Conservation (phyloP, 2,797 vertebrate genomes). For the Rousettus madagascariensis region DNA sequence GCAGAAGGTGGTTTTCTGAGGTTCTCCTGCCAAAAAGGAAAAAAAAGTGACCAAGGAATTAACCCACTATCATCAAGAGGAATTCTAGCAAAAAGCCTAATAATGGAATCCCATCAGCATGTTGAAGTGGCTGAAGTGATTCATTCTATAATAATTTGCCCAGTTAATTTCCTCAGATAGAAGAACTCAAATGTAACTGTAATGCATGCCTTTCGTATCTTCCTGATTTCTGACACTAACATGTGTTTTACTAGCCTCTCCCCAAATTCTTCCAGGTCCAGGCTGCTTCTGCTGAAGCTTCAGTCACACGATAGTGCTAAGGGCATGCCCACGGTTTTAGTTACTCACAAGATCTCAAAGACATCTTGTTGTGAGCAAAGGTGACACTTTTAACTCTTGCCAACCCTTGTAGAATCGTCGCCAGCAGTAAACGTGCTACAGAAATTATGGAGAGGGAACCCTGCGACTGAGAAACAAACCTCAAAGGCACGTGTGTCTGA, state of each 20-base stretch:
- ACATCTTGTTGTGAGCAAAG: not conserved
- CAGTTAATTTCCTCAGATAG: not conserved
- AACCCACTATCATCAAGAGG: not conserved
- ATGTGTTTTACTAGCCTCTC: not conserved
- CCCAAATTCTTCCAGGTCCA: not conserved
- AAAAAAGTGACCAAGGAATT: not conserved
- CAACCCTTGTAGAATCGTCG: not conserved
- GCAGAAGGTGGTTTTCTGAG: not conserved
- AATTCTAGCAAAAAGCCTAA: not conserved
- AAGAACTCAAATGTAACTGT: not conserved
- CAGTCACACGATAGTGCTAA: not conserved
- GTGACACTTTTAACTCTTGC: not conserved
- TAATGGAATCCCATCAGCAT: not conserved
- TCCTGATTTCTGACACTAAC: not conserved
- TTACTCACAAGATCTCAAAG: not conserved
- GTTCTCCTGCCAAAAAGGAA: not conserved
- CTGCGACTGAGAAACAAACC: not conserved
- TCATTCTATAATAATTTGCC: not conserved
- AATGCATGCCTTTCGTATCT: not conserved
- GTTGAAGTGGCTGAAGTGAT: not conserved
- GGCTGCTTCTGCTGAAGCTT: slow-evolving; percentile 3
- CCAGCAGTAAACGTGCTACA: not conserved
- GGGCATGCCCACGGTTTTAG: not conserved
- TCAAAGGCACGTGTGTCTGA: not conserved
- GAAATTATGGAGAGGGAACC: not conserved